These are phyloP conservation scores for Aphodius granarius DNA, from an alignment of 2,888 invertebrate genomes.

Conservation along the genomic window DNA sequence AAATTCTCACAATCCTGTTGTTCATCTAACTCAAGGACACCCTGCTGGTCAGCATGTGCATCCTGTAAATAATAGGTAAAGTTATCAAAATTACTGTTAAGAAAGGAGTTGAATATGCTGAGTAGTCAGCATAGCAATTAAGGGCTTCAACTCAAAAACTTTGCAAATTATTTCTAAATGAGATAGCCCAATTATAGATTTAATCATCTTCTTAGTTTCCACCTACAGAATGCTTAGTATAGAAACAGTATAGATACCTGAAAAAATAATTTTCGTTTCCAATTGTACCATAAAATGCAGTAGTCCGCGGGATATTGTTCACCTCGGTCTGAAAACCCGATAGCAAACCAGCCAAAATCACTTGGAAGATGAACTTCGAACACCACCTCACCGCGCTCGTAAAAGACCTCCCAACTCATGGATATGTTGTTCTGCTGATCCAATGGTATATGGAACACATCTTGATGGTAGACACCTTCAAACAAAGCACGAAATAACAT, in stretches of 20 bases:
- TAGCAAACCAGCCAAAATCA: slow-evolving; percentile 71
- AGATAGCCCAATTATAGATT: too few species aligned
- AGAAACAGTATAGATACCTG: slow-evolving; percentile 59
- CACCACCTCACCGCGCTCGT: slow-evolving; percentile 47
- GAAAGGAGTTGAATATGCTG: too few species aligned
- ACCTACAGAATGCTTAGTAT: too few species aligned
- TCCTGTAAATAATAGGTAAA: slow-evolving; percentile 65
- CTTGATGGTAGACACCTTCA: slow-evolving; percentile 5
- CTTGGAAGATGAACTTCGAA: slow-evolving; percentile 60
- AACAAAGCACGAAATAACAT: not conserved
- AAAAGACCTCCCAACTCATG: slow-evolving; percentile 57
- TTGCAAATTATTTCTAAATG: too few species aligned
- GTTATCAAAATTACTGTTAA: too few species aligned
- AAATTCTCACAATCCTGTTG: slow-evolving; percentile 76
- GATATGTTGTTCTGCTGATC: slow-evolving; percentile 49
- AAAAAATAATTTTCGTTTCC: slow-evolving; percentile 61
- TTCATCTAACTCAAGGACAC: slow-evolving; percentile 66
- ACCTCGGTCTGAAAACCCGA: slow-evolving; percentile 87
- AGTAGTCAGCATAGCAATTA: too few species aligned
- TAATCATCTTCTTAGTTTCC: too few species aligned
- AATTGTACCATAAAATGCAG: slow-evolving; percentile 78
- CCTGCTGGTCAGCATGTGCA: slow-evolving; percentile 68
- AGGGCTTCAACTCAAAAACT: too few species aligned
- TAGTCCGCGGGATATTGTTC: slow-evolving; percentile 74
- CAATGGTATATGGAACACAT: slow-evolving; percentile 50